Base-by-base conservation (phyloP, 2,113 vertebrate species). In the Cyanoramphus novaezelandiae region DNA sequence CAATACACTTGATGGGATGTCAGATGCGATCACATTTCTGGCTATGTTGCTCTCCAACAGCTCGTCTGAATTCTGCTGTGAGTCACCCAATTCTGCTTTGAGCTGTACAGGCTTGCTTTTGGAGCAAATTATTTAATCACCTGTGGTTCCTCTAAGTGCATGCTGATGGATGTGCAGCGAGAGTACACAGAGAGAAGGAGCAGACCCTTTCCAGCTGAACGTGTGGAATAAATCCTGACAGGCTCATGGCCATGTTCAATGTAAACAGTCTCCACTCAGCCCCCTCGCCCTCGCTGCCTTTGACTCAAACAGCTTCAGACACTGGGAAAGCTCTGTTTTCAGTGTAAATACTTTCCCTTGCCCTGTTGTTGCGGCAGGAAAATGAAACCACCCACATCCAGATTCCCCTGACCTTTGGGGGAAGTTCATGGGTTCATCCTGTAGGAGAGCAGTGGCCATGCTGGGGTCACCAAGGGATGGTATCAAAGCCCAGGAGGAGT, bases 311-410 rank as follows among this genome's bases (percentile, higher is more conserved):
- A 67, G 53, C 37, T 71, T 75, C 75, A 76, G 63, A 29, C 49
- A 59, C 23, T 74, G 84, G 75, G 59, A 88, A 84, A 92, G 52
- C 44, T 88, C 72, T 79, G 69, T 35, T 86, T 37, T 47, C 33
- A 64, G 71, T 88, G 82, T 35, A 88, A 94, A 88, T 52, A 55
- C 77, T 78, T 88, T 79, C 86, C 83, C 76, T 92, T 64, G 59
- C 25, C 78, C 67, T 39, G 28, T 63, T 29, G 6, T 35, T 74
- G 69, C 24, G 31, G 60, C 50, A 68, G 77, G 76, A 82, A 57
- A 69, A 72, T 0, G 3, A 91, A 95, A 39, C 72, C 19, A 0
- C 69, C 77, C 92, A 91, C 35, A 4, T 83, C 57, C 88, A 5
- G 24, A 8, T 86, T 81, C 72, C 57, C 71, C 68, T 7, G 93